Evolutionary conservation across 1,140 invertebrate species (phyloP).

Genomic region (Eciton burchellii): DNA sequence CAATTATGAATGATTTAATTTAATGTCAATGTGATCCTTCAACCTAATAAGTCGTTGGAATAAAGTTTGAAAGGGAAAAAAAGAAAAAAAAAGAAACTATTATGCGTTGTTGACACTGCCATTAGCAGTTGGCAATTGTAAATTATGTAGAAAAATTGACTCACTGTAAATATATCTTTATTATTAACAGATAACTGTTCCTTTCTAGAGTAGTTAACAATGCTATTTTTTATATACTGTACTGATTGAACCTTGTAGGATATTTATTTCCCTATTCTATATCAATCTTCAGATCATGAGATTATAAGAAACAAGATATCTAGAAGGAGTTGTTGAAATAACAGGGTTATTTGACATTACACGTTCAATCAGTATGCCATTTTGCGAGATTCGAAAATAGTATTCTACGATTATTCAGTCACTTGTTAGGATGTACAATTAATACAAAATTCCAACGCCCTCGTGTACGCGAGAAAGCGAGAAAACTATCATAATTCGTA

Average conservation of each 20-base stretch:
- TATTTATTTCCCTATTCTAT: conserved; percentile 63
- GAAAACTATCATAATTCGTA: conserved; percentile 72
- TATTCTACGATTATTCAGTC: conserved; percentile 63
- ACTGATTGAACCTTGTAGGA: conserved; percentile 65
- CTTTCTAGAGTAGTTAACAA: conserved; percentile 69
- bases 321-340: conserved; percentile 51
- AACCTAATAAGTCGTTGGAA: conserved; percentile 71
- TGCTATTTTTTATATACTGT: conserved; percentile 72
- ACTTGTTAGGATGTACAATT: conserved; percentile 64
- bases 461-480: conserved; percentile 55
- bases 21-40: conserved; percentile 76
- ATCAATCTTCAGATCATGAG: conserved; percentile 41
- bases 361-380: conserved; percentile 55
- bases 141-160: conserved; percentile 84
- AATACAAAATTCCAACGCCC: conserved; percentile 68
- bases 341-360: conserved; percentile 47
- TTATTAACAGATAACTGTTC: conserved; percentile 83
- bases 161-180: conserved; percentile 85
- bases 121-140: conserved; percentile 83
- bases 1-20: conserved; percentile 77
- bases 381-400: conserved; percentile 61
- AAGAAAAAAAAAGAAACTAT: conserved; percentile 59
- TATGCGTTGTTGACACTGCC: conserved; percentile 83
- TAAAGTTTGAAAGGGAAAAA: conserved; percentile 67
- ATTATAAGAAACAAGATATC: conserved; percentile 40